phyloP scores from a whole-genome alignment of 1,140 invertebrate genomes.

The Drosophila burlai region DNA sequence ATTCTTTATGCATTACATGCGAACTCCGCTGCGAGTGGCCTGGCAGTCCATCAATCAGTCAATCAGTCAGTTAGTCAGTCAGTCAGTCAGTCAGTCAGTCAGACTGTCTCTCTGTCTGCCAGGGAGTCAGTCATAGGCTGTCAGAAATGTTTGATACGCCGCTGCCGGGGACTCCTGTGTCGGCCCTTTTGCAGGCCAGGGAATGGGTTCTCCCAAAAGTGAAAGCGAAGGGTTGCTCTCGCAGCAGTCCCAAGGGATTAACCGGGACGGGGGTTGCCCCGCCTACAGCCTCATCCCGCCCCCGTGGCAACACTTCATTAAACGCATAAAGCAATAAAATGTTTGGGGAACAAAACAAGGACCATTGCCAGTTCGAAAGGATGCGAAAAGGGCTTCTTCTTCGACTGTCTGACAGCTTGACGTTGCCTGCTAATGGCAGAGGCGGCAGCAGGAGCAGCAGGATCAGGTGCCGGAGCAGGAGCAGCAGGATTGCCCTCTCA shows the following conservation, averaged over 20 bases:
- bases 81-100: constrained; percentile 42
- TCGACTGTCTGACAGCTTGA: constrained; percentile 65
- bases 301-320: constrained; percentile 75
- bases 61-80: constrained; percentile 44
- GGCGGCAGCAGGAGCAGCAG: neutral
- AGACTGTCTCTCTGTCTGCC: constrained; percentile 8
- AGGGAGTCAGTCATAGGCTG: constrained; percentile 56
- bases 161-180: constrained; percentile 2
- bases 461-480: constrained; percentile 6
- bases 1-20: constrained; percentile 82
- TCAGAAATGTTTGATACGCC: constrained; percentile 79
- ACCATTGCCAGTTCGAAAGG: constrained; percentile 8
- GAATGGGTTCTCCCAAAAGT: constrained; percentile 41
- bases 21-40: constrained; percentile 25
- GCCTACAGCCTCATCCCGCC: neutral
- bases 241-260: constrained; percentile 21
- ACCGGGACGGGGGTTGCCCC: neutral
- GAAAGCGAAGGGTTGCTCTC: constrained; percentile 75
- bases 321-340: constrained; percentile 84
- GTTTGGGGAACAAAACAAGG: constrained; percentile 69
- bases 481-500: neutral
- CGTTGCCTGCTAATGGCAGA: constrained; percentile 70
- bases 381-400: constrained; percentile 47
- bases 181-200: constrained; percentile 7
- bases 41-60: constrained; percentile 54